Evolutionary conservation across 2,888 invertebrate genomes (phyloP).

Genomic region (Coelopa pilipes): DNA sequence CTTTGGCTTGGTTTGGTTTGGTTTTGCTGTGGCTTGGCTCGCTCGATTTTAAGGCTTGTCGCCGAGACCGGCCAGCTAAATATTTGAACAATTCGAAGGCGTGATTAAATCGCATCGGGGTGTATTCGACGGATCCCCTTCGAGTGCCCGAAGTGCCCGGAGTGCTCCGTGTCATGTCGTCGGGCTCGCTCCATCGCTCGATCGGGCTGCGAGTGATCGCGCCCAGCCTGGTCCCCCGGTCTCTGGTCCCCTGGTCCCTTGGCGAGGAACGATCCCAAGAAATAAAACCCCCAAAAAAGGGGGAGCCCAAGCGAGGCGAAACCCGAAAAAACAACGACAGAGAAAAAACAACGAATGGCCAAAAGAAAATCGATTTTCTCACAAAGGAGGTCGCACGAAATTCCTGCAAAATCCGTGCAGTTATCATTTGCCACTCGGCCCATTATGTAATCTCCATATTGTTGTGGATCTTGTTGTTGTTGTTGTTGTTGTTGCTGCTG

Average conservation of each 20-base stretch:
- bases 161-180: not conserved
- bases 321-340: too few species aligned
- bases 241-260: too few species aligned
- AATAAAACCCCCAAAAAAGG: too few species aligned
- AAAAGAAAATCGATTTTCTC: conserved; percentile 13
- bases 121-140: not conserved
- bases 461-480: not conserved
- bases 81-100: conserved; percentile 31
- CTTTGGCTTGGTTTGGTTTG: not conserved
- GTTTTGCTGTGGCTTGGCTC: too few species aligned
- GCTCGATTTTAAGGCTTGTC: conserved; percentile 33
- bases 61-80: not conserved
- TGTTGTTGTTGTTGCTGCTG: not conserved
- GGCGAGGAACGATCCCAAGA: not conserved
- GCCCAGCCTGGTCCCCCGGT: too few species aligned
- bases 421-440: conserved; percentile 9
- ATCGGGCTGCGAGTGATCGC: too few species aligned
- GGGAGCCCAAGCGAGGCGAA: not conserved
- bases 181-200: too few species aligned
- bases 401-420: not conserved
- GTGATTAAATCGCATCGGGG: conserved; percentile 18
- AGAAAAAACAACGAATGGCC: not conserved
- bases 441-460: conserved; percentile 15
- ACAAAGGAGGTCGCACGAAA: conserved; percentile 14
- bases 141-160: not conserved